Evolutionary conservation across 2,113 vertebrate species (phyloP).

Genomic region (Pseudorhombus dupliciocellatus): DNA sequence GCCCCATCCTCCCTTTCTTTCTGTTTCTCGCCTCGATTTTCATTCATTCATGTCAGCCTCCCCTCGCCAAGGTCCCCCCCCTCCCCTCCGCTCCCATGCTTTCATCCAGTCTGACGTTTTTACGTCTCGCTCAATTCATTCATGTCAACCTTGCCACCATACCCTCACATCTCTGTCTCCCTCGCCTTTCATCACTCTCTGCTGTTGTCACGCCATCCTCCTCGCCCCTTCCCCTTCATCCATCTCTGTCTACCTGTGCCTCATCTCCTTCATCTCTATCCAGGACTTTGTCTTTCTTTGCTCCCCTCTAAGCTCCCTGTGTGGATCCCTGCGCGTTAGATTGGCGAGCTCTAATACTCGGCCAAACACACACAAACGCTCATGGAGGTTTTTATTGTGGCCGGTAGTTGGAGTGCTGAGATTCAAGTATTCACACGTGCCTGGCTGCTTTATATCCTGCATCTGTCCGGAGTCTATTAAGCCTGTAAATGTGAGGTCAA

Average conservation of each 20-base stretch:
- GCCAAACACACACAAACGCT: slow-evolving; percentile 17
- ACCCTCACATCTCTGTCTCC: slow-evolving; percentile 56
- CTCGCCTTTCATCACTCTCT: slow-evolving; percentile 53
- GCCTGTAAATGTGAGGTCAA: not conserved
- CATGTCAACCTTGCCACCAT: slow-evolving; percentile 62
- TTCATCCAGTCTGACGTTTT: slow-evolving; percentile 67
- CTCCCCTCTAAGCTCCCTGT: slow-evolving; percentile 20
- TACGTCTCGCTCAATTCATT: slow-evolving; percentile 66
- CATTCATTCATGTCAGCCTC: slow-evolving; percentile 50
- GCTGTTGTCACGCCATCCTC: slow-evolving; percentile 57
- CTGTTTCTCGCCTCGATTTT: slow-evolving; percentile 42
- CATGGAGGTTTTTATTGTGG: not conserved
- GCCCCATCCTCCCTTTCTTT: slow-evolving; percentile 32
- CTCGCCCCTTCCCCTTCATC: slow-evolving; percentile 49
- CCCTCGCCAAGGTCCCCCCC: not conserved
- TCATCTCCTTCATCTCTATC: slow-evolving; percentile 34
- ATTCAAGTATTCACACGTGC: not conserved
- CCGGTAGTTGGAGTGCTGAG: not conserved
- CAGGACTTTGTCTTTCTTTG: slow-evolving; percentile 19
- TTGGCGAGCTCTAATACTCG: slow-evolving; percentile 1
- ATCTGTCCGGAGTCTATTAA: not conserved
- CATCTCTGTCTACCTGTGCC: slow-evolving; percentile 53
- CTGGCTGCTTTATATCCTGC: not conserved
- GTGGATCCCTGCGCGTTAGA: not conserved
- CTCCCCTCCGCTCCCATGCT: not conserved